These are phyloP conservation scores for Antrozous pallidus DNA, from an alignment of 2,797 vertebrate genomes.

Conservation along the genomic window DNA sequence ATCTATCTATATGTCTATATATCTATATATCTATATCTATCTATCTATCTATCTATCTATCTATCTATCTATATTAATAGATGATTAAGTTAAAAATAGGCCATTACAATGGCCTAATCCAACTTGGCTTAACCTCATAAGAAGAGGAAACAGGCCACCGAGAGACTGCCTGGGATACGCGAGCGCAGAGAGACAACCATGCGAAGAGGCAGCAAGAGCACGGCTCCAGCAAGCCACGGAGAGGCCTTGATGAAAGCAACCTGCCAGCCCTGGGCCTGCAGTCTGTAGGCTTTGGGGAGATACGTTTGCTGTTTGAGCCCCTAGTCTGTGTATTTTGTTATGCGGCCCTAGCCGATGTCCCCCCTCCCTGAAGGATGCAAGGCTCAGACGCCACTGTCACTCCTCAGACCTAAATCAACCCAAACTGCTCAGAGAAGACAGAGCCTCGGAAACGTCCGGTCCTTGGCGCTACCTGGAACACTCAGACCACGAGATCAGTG, in stretches of 20 bases:
- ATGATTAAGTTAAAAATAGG: background rate
- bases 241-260: background rate
- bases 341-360: too few relatives aligned
- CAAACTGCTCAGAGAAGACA: background rate
- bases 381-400: background rate
- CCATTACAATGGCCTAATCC: background rate
- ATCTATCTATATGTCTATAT: too few relatives aligned
- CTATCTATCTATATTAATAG: too few relatives aligned
- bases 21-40: too few relatives aligned
- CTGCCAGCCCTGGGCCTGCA: background rate
- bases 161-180: fast-evolving
- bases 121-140: background rate
- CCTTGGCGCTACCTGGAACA: too few relatives aligned
- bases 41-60: too few relatives aligned
- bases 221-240: background rate
- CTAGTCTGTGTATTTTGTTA: background rate
- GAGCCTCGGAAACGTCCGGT: background rate
- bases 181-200: background rate
- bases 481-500: background rate
- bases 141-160: background rate
- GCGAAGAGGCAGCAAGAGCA: background rate
- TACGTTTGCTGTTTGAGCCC: background rate
- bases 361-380: background rate
- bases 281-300: background rate
- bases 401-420: background rate